Evolutionary conservation across 1,140 invertebrate genomes (phyloP).

Genomic region (Danaus plexippus): DNA sequence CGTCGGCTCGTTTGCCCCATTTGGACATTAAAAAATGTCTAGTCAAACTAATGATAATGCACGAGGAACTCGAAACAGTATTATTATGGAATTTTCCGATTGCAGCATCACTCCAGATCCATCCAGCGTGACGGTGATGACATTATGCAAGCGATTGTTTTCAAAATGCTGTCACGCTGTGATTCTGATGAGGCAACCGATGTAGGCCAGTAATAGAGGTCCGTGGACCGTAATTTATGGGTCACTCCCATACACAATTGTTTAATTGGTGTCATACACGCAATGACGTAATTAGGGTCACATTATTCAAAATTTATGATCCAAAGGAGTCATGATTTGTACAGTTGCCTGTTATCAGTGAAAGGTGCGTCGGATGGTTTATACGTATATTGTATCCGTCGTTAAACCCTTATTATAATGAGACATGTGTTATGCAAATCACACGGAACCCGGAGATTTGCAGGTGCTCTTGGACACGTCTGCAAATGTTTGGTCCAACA

Average conservation of each 20-base stretch:
- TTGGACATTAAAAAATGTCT: too few species aligned
- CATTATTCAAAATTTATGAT: constrained; percentile 4
- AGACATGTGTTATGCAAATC: neutral
- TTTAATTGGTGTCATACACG: constrained; percentile 12
- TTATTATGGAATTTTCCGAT: too few species aligned
- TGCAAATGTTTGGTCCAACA: too few species aligned
- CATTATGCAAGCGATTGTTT: constrained; percentile 25
- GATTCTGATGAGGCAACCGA: constrained; percentile 20
- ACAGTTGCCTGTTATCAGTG: too few species aligned
- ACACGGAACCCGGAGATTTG: neutral
- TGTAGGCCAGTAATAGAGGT: constrained; percentile 4
- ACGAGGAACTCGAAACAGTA: too few species aligned
- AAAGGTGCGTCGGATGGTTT: too few species aligned
- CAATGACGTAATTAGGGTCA: constrained; percentile 17
- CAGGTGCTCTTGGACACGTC: too few species aligned
- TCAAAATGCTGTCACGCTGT: constrained; percentile 23
- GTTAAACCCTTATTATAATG: too few species aligned
- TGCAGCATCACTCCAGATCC: neutral
- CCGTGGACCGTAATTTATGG: constrained; percentile 9
- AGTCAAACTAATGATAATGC: too few species aligned
- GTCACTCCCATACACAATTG: constrained; percentile 7
- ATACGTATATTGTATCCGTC: too few species aligned
- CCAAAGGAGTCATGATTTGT: too few species aligned
- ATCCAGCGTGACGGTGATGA: constrained; percentile 26
- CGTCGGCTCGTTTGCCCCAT: too few species aligned